Evolutionary conservation across 2,888 invertebrate species (phyloP).

Genomic region (Tetragnatha montana): DNA sequence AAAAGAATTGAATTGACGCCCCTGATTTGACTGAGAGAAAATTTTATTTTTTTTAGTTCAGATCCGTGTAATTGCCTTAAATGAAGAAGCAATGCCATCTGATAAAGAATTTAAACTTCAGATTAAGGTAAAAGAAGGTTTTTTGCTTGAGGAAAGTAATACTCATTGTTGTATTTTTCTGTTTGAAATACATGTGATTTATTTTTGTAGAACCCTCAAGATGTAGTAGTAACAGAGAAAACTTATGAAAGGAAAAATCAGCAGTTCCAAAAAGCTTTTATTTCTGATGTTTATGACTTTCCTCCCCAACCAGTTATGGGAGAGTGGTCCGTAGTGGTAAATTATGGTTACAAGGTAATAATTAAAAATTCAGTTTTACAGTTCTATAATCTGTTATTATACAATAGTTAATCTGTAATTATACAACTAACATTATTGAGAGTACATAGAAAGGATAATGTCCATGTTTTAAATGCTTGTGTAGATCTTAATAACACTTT

Average conservation of each 20-base stretch:
- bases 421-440: not conserved
- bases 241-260: slow-evolving; percentile 12
- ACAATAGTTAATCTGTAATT: not conserved
- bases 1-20: too few species aligned
- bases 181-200: not conserved
- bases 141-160: not conserved
- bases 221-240: slow-evolving; percentile 68
- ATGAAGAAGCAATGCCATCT: slow-evolving; percentile 70
- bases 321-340: slow-evolving; percentile 71
- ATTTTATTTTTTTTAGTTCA: slow-evolving; percentile 48
- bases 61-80: slow-evolving; percentile 71
- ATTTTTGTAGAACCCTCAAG: slow-evolving; percentile 71
- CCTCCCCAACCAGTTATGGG: slow-evolving; percentile 71
- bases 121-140: slow-evolving; percentile 68
- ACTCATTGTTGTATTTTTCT: slow-evolving; percentile 3
- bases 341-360: slow-evolving; percentile 68
- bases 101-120: slow-evolving; percentile 65
- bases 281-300: slow-evolving; percentile 51
- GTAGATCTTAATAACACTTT: not conserved
- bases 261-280: slow-evolving; percentile 28
- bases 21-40: too few species aligned
- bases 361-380: not conserved
- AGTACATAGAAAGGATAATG: not conserved
- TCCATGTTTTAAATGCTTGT: not conserved
- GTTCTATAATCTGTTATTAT: not conserved